A percentile compares a stretch with the other conserved stretches of the same genome.
Evolutionary conservation across 2,113 vertebrate genomes (phyloP).

Genomic region (Seriola dumerili): DNA sequence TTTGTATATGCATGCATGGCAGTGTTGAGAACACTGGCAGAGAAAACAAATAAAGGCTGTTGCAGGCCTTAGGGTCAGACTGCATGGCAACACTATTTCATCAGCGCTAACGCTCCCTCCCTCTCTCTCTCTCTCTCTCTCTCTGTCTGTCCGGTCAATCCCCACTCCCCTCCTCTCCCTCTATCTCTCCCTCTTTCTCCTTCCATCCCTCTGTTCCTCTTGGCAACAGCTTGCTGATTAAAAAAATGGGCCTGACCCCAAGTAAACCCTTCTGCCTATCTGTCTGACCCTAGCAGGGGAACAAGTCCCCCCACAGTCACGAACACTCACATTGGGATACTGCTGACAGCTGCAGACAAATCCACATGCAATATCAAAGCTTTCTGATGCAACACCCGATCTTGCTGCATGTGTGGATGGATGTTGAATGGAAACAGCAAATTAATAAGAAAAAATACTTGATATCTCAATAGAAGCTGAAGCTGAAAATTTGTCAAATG

Average conservation of each 20-base stretch:
- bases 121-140: slow-evolving; percentile 15
- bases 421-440: slow-evolving; percentile 33
- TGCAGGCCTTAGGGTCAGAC: slow-evolving; percentile 64
- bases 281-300: slow-evolving; percentile 65
- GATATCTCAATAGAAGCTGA: slow-evolving; percentile 4
- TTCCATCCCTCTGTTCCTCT: slow-evolving; percentile 48
- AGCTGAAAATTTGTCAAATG: slow-evolving; percentile 7
- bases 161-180: neutral
- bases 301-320: slow-evolving; percentile 45
- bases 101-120: slow-evolving; percentile 41
- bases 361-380: slow-evolving; percentile 58
- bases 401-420: slow-evolving; percentile 14
- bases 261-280: slow-evolving; percentile 65
- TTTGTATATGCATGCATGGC: slow-evolving; percentile 50
- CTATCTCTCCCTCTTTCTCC: slow-evolving; percentile 7
- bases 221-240: slow-evolving; percentile 68
- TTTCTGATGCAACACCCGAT: slow-evolving; percentile 55
- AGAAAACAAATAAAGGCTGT: slow-evolving; percentile 62
- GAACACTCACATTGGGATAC: slow-evolving; percentile 41
- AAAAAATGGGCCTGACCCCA: slow-evolving; percentile 65
- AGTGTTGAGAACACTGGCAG: slow-evolving; percentile 10
- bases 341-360: slow-evolving; percentile 68
- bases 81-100: slow-evolving; percentile 60
- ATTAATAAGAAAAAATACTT: slow-evolving; percentile 29
- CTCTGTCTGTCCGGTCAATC: slow-evolving; percentile 14